Evolutionary conservation across 1,140 invertebrate genomes (phyloP).

Genomic region (Euura lappo): DNA sequence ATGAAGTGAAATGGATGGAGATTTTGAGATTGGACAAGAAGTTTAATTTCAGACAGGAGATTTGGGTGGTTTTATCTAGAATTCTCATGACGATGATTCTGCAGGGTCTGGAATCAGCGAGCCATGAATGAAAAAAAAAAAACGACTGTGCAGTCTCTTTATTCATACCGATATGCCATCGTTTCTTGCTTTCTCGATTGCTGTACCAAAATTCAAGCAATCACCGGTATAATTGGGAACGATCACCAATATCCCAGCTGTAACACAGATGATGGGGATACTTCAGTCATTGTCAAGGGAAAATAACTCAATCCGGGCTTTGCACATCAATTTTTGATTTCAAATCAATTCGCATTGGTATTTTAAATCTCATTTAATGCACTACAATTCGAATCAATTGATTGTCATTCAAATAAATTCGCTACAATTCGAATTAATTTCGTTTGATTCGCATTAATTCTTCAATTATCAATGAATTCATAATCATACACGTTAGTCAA

Average conservation of each 20-base stretch:
- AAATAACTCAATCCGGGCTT: no score
- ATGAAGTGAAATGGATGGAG: no score
- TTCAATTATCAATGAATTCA: no score
- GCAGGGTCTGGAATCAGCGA: no score
- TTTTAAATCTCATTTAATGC: slow-evolving; percentile 9
- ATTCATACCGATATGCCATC: slow-evolving; percentile 66
- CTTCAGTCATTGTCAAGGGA: slow-evolving; percentile 3
- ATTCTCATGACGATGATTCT: no score
- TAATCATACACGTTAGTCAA: no score
- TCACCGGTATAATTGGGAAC: slow-evolving; percentile 90
- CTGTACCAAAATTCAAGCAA: slow-evolving; percentile 84
- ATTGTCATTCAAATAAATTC: no score
- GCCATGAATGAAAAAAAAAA: slow-evolving; percentile 18
- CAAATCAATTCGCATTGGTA: background rate
- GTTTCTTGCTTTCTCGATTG: slow-evolving; percentile 73
- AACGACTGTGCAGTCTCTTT: slow-evolving; percentile 1
- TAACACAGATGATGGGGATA: slow-evolving; percentile 24
- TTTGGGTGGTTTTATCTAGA: no score
- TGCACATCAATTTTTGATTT: no score
- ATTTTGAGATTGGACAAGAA: no score
- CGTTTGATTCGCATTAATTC: background rate
- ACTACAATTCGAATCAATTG: background rate
- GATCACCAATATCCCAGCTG: slow-evolving; percentile 76
- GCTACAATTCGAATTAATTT: background rate
- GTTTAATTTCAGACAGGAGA: no score